Evolutionary conservation across 2,797 vertebrate genomes (phyloP), one percentile per base, ranked within the genome.

Genomic region (Jordanella pulchra): DNA sequence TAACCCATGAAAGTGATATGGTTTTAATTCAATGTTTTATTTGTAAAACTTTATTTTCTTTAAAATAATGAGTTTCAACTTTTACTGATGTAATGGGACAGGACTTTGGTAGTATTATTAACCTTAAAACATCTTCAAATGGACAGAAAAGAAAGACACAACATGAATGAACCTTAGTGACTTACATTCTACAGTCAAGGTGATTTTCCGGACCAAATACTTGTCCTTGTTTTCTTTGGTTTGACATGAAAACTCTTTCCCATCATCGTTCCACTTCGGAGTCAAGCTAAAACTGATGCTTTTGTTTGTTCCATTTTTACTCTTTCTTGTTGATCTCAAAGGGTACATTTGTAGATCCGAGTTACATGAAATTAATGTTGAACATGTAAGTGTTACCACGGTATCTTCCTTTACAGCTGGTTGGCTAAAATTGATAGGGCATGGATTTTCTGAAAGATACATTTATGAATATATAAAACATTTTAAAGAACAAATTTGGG

Each of bases 151-250:
- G 15, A 67, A 51, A 11, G 60, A 0, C 25, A 65, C 13, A 65
- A 74, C 27, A 63, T 21, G 14, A 58, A 58, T 54, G 4, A 27
- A 60, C 1, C 30, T 60, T 4, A 35, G 65, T 21, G 45, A 89
- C 93, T 89, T 80, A 94, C 93, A 83, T 84, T 85, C 28, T 7
- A 95, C 89, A 15, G 39, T 68, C 13, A 94, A 0, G 21, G 0
- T 86, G 75, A 87, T 7, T 0, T 35, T 78, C 27, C 1, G 69
- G 23, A 66, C 70, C 65, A 86, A 66, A 70, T 86, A 74, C 2
- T 3, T 6, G 53, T 92, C 84, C 0, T 0, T 1, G 13, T 56
- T 83, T 0, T n/a, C 0, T 3, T 1, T 0, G 25, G 73, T 71
- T 71, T 78, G 61, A 45, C 94, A 94, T 35, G 76, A 88, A 56